phyloP scores from a whole-genome alignment of 1,140 invertebrate genomes.

The Atta cephalotes region DNA sequence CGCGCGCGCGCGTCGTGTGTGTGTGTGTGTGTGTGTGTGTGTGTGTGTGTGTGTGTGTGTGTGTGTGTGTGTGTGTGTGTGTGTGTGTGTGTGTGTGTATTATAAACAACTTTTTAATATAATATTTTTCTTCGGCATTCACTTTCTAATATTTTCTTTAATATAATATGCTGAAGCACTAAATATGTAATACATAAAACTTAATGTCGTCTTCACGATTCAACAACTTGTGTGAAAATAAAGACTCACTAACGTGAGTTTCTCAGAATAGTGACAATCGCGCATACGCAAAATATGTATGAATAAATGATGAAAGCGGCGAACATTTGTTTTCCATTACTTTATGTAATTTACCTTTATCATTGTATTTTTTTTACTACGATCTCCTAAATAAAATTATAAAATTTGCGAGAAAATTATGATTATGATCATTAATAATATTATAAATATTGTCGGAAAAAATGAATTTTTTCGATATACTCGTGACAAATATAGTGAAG shows the following conservation, averaged over 20 bases:
- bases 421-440: background rate
- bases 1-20: no score
- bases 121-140: background rate
- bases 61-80: no score
- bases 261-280: background rate
- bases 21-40: no score
- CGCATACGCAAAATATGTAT: background rate
- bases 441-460: background rate
- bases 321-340: background rate
- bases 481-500: background rate
- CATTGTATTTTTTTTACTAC: background rate
- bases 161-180: background rate
- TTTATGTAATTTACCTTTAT: constrained; percentile 1
- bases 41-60: no score
- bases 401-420: constrained; percentile 5
- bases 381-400: background rate
- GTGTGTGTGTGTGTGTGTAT: no score
- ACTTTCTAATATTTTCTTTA: background rate
- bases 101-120: no score
- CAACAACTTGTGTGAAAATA: background rate
- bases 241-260: background rate
- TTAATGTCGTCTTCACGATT: background rate
- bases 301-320: constrained; percentile 25
- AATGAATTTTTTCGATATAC: background rate
- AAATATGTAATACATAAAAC: background rate